These are phyloP conservation scores for Nasonia giraulti DNA, from an alignment of 1,140 invertebrate species.

Conservation along the genomic window DNA sequence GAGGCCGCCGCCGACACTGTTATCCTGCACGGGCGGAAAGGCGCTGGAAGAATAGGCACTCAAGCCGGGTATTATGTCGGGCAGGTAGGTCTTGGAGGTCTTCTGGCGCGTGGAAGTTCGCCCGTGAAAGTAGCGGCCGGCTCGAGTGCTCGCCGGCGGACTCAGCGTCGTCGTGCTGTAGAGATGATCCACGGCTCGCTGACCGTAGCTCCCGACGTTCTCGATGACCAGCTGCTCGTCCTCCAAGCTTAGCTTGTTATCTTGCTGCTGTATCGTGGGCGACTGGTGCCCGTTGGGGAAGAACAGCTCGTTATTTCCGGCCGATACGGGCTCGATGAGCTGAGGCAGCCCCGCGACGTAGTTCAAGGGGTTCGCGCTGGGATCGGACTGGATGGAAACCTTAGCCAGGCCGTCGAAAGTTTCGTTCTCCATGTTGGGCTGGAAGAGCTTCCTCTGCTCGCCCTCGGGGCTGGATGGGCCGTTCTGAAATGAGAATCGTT, in stretches of 20 bases:
- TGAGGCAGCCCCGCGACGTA: not conserved
- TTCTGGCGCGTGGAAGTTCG: not conserved
- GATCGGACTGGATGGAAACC: not conserved
- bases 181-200: slow-evolving; percentile 42
- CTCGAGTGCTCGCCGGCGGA: slow-evolving; percentile 2
- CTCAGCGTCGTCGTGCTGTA: not conserved
- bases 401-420: not conserved
- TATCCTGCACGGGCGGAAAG: not conserved
- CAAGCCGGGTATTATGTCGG: slow-evolving; percentile 32
- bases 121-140: not conserved
- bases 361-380: not conserved
- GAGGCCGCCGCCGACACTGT: not conserved
- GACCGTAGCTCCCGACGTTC: slow-evolving; percentile 59
- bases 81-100: slow-evolving; percentile 12
- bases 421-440: not conserved
- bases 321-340: not conserved
- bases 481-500: not conserved
- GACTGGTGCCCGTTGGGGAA: not conserved
- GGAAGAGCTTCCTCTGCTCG: not conserved
- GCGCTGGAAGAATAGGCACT: slow-evolving; percentile 29
- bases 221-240: slow-evolving; percentile 58
- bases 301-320: not conserved
- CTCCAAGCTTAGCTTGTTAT: not conserved
- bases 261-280: not conserved
- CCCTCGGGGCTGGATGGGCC: not conserved